Conservation (phyloP, 1,140 invertebrate genomes). For the Armadillidium nasatum region DNA sequence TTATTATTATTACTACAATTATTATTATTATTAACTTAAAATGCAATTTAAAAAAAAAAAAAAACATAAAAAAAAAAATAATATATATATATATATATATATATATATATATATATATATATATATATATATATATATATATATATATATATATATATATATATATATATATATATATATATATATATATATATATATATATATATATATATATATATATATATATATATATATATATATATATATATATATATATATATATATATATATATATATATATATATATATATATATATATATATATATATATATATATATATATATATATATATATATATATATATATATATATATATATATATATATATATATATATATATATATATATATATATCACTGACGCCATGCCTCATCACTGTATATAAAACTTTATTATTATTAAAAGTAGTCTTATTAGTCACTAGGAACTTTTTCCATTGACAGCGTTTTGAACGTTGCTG, state of each 20-base stretch:
- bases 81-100: too few relatives aligned
- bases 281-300: background rate
- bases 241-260: slow-evolving; percentile 14
- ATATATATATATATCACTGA: slow-evolving; percentile 4
- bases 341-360: slow-evolving; percentile 3
- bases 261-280: background rate
- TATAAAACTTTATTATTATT: background rate
- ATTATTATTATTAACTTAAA: too few relatives aligned
- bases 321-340: background rate
- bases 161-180: slow-evolving; percentile 4
- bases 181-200: slow-evolving; percentile 11
- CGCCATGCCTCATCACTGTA: background rate
- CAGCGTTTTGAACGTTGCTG: background rate
- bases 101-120: slow-evolving; percentile 1
- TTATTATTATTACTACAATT: too few relatives aligned
- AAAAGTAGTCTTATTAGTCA: background rate
- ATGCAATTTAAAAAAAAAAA: too few relatives aligned
- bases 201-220: background rate
- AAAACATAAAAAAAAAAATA: too few relatives aligned
- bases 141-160: background rate
- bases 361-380: slow-evolving; percentile 9
- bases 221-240: background rate
- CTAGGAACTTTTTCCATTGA: background rate
- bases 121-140: slow-evolving; percentile 10
- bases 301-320: slow-evolving; percentile 14